Evolutionary conservation across 2,888 invertebrate species (phyloP).

Genomic region (Ichneumoninae sp.): DNA sequence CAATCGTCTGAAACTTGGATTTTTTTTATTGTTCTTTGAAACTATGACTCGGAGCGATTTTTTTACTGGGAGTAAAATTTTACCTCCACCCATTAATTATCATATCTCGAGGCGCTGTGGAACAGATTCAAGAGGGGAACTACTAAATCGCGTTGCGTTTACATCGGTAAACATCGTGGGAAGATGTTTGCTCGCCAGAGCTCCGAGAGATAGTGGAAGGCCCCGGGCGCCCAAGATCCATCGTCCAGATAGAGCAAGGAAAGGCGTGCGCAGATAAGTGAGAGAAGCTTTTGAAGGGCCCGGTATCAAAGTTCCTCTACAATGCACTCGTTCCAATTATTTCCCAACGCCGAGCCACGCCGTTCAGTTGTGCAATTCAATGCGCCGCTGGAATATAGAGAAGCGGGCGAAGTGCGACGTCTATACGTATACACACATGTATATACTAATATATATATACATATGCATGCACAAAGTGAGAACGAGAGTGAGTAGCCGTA

Average conservation of each 20-base stretch:
- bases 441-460: neutral
- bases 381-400: slow-evolving; percentile 28
- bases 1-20: neutral
- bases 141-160: neutral
- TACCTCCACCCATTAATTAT: neutral
- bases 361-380: slow-evolving; percentile 45
- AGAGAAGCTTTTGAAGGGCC: slow-evolving; percentile 44
- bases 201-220: slow-evolving; percentile 24
- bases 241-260: slow-evolving; percentile 28
- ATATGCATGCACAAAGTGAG: neutral
- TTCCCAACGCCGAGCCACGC: slow-evolving; percentile 47
- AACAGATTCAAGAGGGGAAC: neutral
- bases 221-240: slow-evolving; percentile 19
- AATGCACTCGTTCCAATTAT: slow-evolving; percentile 66
- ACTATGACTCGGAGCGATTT: neutral
- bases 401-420: slow-evolving; percentile 42
- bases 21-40: neutral
- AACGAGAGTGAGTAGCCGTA: slow-evolving; percentile 16
- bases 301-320: slow-evolving; percentile 33
- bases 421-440: neutral
- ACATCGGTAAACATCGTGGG: slow-evolving; percentile 19
- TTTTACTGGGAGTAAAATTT: neutral
- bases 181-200: slow-evolving; percentile 18
- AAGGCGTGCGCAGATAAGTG: slow-evolving; percentile 1
- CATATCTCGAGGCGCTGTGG: neutral